These are phyloP conservation scores for Eudasyphora cyanicolor DNA, from an alignment of 2,888 invertebrate genomes.

Conservation along the genomic window DNA sequence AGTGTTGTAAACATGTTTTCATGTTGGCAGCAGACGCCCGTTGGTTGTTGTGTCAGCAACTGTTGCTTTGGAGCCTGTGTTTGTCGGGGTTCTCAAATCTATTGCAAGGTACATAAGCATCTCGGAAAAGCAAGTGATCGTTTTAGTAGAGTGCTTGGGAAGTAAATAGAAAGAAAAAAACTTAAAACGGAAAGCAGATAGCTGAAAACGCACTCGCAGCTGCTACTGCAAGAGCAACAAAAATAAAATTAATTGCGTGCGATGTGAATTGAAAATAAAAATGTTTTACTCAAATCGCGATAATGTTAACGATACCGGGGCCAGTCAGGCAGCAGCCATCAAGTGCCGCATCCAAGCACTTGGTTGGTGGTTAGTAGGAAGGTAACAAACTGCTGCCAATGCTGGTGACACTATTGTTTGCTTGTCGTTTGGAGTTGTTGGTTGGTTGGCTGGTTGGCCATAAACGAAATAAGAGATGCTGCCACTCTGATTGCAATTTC, in stretches of 20 bases:
- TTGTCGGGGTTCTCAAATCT: constrained; percentile 1
- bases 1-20: constrained; percentile 5
- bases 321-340: constrained; percentile 27
- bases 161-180: not conserved
- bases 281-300: constrained; percentile 36
- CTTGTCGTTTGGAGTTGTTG: too few species aligned
- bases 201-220: not conserved
- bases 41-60: not conserved
- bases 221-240: not conserved
- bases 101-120: not conserved
- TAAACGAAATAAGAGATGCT: constrained; percentile 16
- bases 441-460: too few species aligned
- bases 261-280: constrained; percentile 36
- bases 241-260: constrained; percentile 34
- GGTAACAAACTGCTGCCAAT: not conserved
- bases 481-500: not conserved
- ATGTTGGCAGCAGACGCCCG: not conserved
- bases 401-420: constrained; percentile 11
- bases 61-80: not conserved
- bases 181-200: not conserved
- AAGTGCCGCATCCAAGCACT: not conserved
- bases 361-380: too few species aligned
- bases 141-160: not conserved
- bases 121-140: constrained; percentile 26
- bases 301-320: constrained; percentile 29